A percentile compares a stretch with the other conserved stretches of the same genome.
Evolutionary conservation across 1,140 invertebrate species (phyloP).

Genomic region (Drosophila auraria): DNA sequence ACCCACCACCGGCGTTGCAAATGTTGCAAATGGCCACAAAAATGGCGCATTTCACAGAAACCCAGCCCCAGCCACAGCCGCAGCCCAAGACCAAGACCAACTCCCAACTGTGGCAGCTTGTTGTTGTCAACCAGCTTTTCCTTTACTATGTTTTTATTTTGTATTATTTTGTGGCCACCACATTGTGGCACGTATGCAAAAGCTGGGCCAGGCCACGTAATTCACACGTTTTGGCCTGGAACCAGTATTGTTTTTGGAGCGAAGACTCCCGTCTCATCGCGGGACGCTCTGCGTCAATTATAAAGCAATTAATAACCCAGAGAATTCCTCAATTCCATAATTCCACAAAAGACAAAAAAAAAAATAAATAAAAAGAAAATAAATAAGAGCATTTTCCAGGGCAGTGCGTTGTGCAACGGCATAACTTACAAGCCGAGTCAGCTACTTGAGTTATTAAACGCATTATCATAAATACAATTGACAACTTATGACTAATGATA

Average conservation of each 20-base stretch:
- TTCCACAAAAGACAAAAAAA: constrained; percentile 12
- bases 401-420: constrained; percentile 48
- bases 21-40: constrained; percentile 79
- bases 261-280: constrained; percentile 40
- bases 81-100: constrained; percentile 1
- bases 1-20: constrained; percentile 50
- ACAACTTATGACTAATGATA: constrained; percentile 84
- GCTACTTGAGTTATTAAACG: constrained; percentile 82
- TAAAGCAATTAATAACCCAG: constrained; percentile 54
- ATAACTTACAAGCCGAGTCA: constrained; percentile 45
- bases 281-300: constrained; percentile 36
- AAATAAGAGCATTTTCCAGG: constrained; percentile 34
- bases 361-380: background rate
- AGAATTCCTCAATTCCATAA: constrained; percentile 39
- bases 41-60: constrained; percentile 78
- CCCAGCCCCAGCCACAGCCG: background rate
- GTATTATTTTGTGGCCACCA: constrained; percentile 60
- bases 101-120: constrained; percentile 32
- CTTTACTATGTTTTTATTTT: constrained; percentile 17
- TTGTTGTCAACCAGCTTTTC: constrained; percentile 57
- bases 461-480: constrained; percentile 84
- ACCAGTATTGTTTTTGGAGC: constrained; percentile 44
- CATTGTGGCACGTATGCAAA: constrained; percentile 82
- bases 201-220: constrained; percentile 71
- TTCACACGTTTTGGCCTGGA: constrained; percentile 73